These are phyloP conservation scores for Eristalinus aeneus DNA, from an alignment of 2,888 invertebrate genomes.

Conservation along the genomic window DNA sequence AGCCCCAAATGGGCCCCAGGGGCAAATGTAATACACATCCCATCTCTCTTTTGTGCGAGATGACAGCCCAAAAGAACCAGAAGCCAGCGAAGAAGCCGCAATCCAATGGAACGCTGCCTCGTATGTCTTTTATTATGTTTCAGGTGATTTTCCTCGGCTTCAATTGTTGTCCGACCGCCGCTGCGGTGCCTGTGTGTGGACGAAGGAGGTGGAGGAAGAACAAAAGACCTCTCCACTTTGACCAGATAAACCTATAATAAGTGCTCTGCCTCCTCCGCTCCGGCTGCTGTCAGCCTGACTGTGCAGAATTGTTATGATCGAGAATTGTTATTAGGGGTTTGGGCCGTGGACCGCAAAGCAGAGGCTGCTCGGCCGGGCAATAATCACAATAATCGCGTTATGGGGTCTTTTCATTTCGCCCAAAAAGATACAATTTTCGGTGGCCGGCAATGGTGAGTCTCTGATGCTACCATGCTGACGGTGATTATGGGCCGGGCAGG, in stretches of 20 bases:
- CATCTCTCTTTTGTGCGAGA: constrained; percentile 53
- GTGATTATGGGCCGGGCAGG: constrained; percentile 15
- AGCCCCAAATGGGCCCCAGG: constrained; percentile 28
- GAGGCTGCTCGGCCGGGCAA: constrained; percentile 21
- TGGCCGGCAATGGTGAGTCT: constrained; percentile 41
- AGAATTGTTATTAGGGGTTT: constrained; percentile 57
- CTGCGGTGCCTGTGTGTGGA: not conserved
- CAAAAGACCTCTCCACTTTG: constrained; percentile 70
- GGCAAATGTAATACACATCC: constrained; percentile 31
- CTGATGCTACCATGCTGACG: not conserved
- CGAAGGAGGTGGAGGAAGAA: constrained; percentile 30
- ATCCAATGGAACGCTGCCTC: not conserved
- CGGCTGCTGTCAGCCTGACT: constrained; percentile 20
- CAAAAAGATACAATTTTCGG: constrained; percentile 31
- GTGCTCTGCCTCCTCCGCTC: constrained; percentile 39
- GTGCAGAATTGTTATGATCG: constrained; percentile 66
- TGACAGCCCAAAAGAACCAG: constrained; percentile 67
- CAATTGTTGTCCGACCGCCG: constrained; percentile 20
- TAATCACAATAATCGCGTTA: constrained; percentile 67
- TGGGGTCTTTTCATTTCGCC: constrained; percentile 48
- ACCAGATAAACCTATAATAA: constrained; percentile 70
- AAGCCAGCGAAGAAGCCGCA: constrained; percentile 40
- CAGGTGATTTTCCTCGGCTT: constrained; percentile 5
- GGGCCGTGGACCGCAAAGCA: not conserved
- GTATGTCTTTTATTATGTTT: constrained; percentile 41